Base-by-base conservation (phyloP, 2,888 invertebrate genomes). In the Drymonia ruficornis region DNA sequence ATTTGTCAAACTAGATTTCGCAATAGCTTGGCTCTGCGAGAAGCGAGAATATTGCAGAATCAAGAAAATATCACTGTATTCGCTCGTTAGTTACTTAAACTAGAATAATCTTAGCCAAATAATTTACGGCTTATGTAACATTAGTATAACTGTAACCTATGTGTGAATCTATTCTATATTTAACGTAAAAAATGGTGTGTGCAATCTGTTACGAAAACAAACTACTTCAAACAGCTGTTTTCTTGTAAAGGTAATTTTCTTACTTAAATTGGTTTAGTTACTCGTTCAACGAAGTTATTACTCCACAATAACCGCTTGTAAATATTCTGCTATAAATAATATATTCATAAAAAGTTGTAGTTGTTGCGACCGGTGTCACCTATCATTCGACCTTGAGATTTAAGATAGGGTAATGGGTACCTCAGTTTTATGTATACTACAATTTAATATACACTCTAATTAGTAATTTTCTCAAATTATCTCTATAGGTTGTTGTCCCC, bases 211-310 rank as follows among this genome's bases (percentile, higher is more conserved):
- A 65, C 55, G 66, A 67, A 65, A 74, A 63, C 42, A 44, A 48
- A 57, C 65, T 50, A 69, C 56, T 81, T 64, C 67, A 63, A 72
- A 79, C 86, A 87, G 83, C 86, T 89, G 89, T 86, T 86, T 84
- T 76, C 67, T 70, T 84, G 83, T 91, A 91, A 87, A 87, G 87
- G 91, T 89, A 80, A 36, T n/a, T 36, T 36, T n/a, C 0, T n/a
- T 9, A 3, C 13, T n/a, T n/a, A 36, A n/a, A 4, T 36, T 36
- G n/a, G n/a, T 36, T 36, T 36, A 52, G 49, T 55, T 52, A 56
- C 15, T 46, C 44, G 42, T 46, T 8, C 18, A 12, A 3, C 50
- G 31, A 18, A 47, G 47, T 42, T 56, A 47, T 42, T 50, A 23
- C 19, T 29, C 9, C 48, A 36, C 38, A 38, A n/a, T n/a, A n/a